Conservation (phyloP, 2,888 invertebrate species). For the Barypeithes pellucidus region DNA sequence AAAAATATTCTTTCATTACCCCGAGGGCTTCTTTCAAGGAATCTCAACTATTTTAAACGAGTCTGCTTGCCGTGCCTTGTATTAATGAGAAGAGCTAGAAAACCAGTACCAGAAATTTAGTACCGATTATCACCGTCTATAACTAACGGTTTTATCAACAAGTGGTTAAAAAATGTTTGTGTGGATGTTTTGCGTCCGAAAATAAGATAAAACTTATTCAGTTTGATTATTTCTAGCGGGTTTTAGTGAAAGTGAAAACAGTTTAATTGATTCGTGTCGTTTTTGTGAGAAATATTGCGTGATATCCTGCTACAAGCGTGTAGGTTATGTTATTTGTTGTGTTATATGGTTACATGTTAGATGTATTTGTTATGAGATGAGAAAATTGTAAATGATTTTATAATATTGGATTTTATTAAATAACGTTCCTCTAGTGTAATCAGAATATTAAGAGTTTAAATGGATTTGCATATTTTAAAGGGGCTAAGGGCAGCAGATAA, state of each 20-base stretch:
- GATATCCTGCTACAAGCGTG: background rate
- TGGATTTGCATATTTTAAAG: too few relatives aligned
- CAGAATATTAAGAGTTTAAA: too few relatives aligned
- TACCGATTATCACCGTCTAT: constrained; percentile 5
- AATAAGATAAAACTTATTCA: constrained; percentile 11
- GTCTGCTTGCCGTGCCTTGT: background rate
- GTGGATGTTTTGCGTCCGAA: background rate
- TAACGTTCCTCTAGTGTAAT: too few relatives aligned
- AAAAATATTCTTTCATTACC: background rate
- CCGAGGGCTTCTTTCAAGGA: constrained; percentile 9
- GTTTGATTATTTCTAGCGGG: constrained; percentile 3
- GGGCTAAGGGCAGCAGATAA: too few relatives aligned
- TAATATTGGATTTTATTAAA: background rate
- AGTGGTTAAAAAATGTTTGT: constrained; percentile 27
- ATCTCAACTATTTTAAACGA: constrained; percentile 12
- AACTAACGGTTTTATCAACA: constrained; percentile 26
- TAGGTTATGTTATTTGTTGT: constrained; percentile 23
- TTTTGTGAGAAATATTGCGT: background rate
- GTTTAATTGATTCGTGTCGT: constrained; percentile 13
- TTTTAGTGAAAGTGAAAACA: background rate
- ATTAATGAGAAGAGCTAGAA: constrained; percentile 7
- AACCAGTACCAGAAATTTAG: background rate
- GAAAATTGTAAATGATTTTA: background rate
- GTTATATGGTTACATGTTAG: too few relatives aligned
- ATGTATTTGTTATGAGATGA: background rate